Percentiles rank a stretch among this genome's conserved stretches.
Evolutionary conservation across 2,113 vertebrate genomes (phyloP).

Genomic region (Ornithorhynchus anatinus): DNA sequence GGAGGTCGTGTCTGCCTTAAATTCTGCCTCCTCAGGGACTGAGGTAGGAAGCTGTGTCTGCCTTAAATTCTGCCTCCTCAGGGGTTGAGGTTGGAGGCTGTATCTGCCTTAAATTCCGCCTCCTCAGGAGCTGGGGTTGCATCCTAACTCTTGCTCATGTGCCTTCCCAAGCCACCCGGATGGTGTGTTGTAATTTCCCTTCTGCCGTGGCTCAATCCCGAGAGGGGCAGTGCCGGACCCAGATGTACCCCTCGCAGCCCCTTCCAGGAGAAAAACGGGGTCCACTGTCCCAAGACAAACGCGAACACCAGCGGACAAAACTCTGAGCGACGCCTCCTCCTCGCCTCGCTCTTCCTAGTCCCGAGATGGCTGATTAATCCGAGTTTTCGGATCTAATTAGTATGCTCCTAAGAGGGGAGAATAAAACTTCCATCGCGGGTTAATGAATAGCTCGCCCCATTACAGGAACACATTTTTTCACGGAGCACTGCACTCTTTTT

Average conservation of each 20-base stretch:
- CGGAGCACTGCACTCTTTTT: conserved; percentile 32
- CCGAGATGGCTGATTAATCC: conserved; percentile 50
- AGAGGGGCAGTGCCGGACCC: too few species aligned
- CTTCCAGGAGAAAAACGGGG: background rate
- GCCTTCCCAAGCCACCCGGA: background rate
- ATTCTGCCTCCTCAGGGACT: too few species aligned
- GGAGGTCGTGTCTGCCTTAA: background rate
- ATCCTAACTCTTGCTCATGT: background rate
- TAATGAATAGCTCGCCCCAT: conserved; percentile 65
- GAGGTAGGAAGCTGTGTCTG: too few species aligned
- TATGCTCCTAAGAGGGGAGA: conserved; percentile 46
- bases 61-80: too few species aligned
- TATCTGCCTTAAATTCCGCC: too few species aligned
- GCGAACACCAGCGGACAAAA: too few species aligned
- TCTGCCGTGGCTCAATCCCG: too few species aligned
- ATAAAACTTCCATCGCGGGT: conserved; percentile 43
- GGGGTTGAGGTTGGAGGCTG: too few species aligned
- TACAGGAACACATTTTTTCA: conserved; percentile 42
- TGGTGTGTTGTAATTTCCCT: too few species aligned
- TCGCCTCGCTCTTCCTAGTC: background rate
- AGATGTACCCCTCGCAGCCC: too few species aligned
- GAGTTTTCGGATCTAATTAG: conserved; percentile 48
- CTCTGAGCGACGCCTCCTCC: too few species aligned
- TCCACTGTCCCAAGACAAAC: rapidly evolving
- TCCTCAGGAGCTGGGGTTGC: too few species aligned